Base-by-base conservation (phyloP, 2,888 invertebrate species). In the Ormyrus nitidulus region DNA sequence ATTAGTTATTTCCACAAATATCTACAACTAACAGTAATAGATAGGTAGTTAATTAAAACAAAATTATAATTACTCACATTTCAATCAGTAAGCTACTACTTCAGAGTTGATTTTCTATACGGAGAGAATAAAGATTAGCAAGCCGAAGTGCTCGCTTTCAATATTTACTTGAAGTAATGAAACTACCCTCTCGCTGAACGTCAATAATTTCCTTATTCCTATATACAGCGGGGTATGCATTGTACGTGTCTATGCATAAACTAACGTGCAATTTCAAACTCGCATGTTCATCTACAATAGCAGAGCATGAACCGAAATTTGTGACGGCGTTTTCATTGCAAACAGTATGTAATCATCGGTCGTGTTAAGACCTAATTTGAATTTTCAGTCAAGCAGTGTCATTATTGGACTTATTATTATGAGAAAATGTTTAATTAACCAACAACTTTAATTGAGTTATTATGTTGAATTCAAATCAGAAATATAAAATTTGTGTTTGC, bases 81-180 rank as follows among this genome's bases (percentile, higher is more conserved):
- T 19, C 19, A 19, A 19, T 19, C 19, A 19, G 19, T 19, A 19
- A 19, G 2, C 19, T 19, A 1, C 19, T 19, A 19, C 19, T 19
- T 1, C 19, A 1, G 19, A 19, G 62, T 64, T 54, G 53, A 73
- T 73, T 65, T 62, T 65, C 10, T 48, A 73, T 64, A 56, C 48
- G 49, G 19, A 19, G 11, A 58, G 74, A 48, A 66, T 58, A 49
- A 74, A 65, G 65, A 74, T 65, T 49, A 74, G 53, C 62, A 44
- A 49, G 62, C 48, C 62, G 48, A 59, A 64, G 48, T 73, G 34
- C 51, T 48, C 65, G 11, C 46, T 51, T 66, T 10, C 6, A 59
- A 66, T 66, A 68, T 75, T 75, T 75, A 68, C 59, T 13, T 44
- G 34, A 7, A n/a, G 44, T 75, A 66, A 68, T 75, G 75, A 75